phyloP scores from a whole-genome alignment of 2,888 invertebrate genomes.

The Hypselothyrea guttata region DNA sequence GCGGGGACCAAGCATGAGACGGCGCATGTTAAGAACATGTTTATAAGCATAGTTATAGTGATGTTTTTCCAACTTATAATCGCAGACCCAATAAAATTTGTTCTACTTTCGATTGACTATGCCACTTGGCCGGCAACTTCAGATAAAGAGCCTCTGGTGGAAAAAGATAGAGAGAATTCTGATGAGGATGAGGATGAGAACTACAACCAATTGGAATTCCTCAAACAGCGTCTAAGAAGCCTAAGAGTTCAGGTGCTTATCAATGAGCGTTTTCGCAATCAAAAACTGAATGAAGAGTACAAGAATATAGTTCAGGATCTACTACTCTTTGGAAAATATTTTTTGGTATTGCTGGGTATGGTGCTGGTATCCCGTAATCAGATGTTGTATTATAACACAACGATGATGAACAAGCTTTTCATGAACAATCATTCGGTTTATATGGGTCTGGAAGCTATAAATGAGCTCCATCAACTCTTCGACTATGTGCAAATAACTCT shows the following conservation, averaged over 20 bases:
- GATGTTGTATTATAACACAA: constrained; percentile 69
- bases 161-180: too few species aligned
- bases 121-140: constrained; percentile 24
- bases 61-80: constrained; percentile 16
- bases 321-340: constrained; percentile 69
- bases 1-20: constrained; percentile 36
- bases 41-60: constrained; percentile 25
- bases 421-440: constrained; percentile 48
- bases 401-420: constrained; percentile 49
- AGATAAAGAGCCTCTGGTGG: background rate
- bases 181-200: background rate
- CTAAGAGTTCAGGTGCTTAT: constrained; percentile 54
- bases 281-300: constrained; percentile 62
- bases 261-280: constrained; percentile 57
- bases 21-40: constrained; percentile 24
- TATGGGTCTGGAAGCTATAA: constrained; percentile 44
- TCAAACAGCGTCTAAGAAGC: constrained; percentile 54
- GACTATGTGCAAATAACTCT: constrained; percentile 64
- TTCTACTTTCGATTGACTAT: constrained; percentile 25
- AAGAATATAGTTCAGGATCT: constrained; percentile 68
- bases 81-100: constrained; percentile 26
- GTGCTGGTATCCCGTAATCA: constrained; percentile 64
- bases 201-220: constrained; percentile 41
- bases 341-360: constrained; percentile 60
- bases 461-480: constrained; percentile 62